These are phyloP conservation scores for Nephrotoma guestfalica DNA, from an alignment of 2,888 invertebrate species.

Conservation along the genomic window DNA sequence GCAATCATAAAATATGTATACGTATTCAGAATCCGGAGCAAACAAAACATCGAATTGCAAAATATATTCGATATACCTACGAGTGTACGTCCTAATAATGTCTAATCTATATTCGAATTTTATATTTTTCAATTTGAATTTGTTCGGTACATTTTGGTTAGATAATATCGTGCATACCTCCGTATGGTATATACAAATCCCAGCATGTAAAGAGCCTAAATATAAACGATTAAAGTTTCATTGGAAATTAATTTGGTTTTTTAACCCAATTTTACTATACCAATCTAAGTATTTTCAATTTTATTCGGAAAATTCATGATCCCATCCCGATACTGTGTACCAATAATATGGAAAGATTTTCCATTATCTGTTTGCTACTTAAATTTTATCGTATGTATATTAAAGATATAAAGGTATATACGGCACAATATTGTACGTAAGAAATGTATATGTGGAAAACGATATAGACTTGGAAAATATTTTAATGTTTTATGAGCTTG, in stretches of 20 bases:
- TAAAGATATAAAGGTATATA: neutral
- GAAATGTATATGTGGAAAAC: neutral
- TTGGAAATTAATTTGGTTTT: neutral
- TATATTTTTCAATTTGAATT: neutral
- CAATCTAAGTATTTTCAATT: too few species aligned
- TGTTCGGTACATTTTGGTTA: neutral
- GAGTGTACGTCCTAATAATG: too few species aligned
- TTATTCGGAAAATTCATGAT: too few species aligned
- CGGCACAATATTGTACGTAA: neutral
- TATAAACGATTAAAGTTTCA: neutral
- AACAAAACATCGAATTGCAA: too few species aligned
- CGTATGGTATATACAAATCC: too few species aligned
- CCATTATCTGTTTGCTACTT: neutral
- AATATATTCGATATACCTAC: too few species aligned
- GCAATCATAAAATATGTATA: too few species aligned
- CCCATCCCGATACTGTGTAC: neutral
- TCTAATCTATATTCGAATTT: neutral
- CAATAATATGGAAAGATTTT: neutral
- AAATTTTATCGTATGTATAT: neutral
- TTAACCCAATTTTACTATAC: neutral
- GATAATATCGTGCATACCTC: neutral
- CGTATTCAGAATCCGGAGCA: too few species aligned
- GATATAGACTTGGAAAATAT: neutral
- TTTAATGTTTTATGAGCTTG: neutral
- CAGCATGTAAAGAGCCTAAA: neutral